Evolutionary conservation across 2,797 vertebrate genomes (phyloP), one percentile per base, ranked within the genome.

Genomic region (Melopsittacus undulatus): DNA sequence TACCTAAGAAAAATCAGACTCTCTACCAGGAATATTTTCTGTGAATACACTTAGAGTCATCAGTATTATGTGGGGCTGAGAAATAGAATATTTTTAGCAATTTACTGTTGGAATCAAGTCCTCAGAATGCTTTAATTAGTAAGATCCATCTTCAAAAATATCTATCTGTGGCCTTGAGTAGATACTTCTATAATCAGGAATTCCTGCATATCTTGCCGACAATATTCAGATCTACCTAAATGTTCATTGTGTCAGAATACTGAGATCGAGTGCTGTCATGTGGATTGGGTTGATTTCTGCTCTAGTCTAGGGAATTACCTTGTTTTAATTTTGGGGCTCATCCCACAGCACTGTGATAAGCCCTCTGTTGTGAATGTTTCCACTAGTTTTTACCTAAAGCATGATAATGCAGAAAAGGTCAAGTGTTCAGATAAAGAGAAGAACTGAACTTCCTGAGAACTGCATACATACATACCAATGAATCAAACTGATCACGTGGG

Each of bases 401-500:
- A 63, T 57, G 52, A 64, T 32, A 70, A 87, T 10, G 69, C 43
- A 92, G n/a, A 90, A 80, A 56, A 64, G 59, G 62, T 22, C 43
- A 78, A 85, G 87, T 13, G 15, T 66, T 83, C 78, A 77, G 89
- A 48, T 4, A 63, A 93, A 59, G 11, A 40, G 48, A 79, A 94
- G 89, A 72, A 48, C 6, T 63, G 45, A 30, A 9, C 7, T 36
- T 87, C 70, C 79, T 7, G 73, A 91, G 94, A 87, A 43, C 38
- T 38, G 68, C 61, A 63, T 57, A 64, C 52, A 73, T 94, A 98
- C 98, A 23, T 98, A 99, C 99, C 99, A 99, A 84, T 45, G 98
- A 98, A 96, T 99, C 99, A 17, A 99, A 98, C 96, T 99, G 98
- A 94, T 99, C 99, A 93, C 99, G 98, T 6, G 98, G 98, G 96